A percentile compares a stretch with the other conserved stretches of the same genome.
Evolutionary conservation across 1,140 invertebrate genomes (phyloP).

Genomic region (Hermatobates lingyangjiaoensis): DNA sequence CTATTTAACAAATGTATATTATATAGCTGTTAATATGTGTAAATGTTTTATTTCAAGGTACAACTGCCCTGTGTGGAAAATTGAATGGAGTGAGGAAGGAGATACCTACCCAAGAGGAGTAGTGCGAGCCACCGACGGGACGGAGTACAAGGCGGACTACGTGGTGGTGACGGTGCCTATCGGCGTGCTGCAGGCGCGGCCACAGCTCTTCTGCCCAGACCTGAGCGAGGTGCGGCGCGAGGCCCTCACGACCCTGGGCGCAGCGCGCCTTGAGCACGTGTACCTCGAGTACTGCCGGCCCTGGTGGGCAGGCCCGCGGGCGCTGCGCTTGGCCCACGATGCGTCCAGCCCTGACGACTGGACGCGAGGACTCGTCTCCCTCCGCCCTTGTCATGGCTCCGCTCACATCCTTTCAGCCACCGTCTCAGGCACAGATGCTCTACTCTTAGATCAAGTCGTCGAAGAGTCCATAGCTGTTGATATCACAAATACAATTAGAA

Average conservation of each 20-base stretch:
- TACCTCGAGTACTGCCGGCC: slow-evolving; percentile 62
- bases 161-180: slow-evolving; percentile 45
- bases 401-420: slow-evolving; percentile 39
- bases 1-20: too few species aligned
- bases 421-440: slow-evolving; percentile 53
- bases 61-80: slow-evolving; percentile 32
- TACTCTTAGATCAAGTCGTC: slow-evolving; percentile 50
- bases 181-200: slow-evolving; percentile 40
- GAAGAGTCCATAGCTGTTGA: slow-evolving; percentile 27
- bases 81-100: slow-evolving; percentile 35
- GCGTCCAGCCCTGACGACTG: slow-evolving; percentile 44
- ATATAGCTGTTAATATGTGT: too few species aligned
- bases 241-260: slow-evolving; percentile 36
- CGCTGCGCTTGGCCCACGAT: slow-evolving; percentile 18
- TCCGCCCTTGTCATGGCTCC: slow-evolving; percentile 44
- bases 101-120: neutral
- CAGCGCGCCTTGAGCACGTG: slow-evolving; percentile 55
- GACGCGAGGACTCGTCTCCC: slow-evolving; percentile 41
- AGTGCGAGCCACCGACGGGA: slow-evolving; percentile 30
- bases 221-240: slow-evolving; percentile 34
- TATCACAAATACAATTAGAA: slow-evolving; percentile 37
- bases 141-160: slow-evolving; percentile 34
- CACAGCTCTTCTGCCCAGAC: slow-evolving; percentile 32
- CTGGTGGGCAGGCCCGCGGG: slow-evolving; percentile 37
- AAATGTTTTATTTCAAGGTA: too few species aligned